These are phyloP conservation scores for Larimichthys crocea DNA, from an alignment of 2,113 vertebrate genomes.

Conservation along the genomic window DNA sequence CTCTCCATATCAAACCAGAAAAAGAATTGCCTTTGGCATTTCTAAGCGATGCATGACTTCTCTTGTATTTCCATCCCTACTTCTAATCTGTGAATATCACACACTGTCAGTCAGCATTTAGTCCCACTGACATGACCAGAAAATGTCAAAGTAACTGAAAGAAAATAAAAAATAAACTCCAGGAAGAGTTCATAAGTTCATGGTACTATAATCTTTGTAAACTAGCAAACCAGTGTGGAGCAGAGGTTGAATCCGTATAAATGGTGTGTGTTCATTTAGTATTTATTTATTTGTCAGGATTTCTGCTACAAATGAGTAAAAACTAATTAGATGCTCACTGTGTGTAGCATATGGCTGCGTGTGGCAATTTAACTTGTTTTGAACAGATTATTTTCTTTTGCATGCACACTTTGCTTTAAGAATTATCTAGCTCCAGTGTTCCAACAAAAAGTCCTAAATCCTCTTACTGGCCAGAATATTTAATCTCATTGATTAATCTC, in stretches of 20 bases:
- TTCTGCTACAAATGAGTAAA: background rate
- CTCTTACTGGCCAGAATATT: no score
- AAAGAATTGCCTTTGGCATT: conserved; percentile 71
- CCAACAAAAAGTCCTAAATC: no score
- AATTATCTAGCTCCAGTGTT: no score
- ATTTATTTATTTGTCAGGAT: background rate
- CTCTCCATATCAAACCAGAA: conserved; percentile 50
- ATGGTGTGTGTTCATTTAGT: background rate
- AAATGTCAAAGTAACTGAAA: conserved; percentile 51
- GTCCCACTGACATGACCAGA: conserved; percentile 44
- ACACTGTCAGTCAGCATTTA: conserved; percentile 69
- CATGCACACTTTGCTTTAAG: background rate
- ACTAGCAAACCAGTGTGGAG: background rate
- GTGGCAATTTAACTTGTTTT: background rate
- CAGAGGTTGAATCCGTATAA: background rate
- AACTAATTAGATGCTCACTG: background rate
- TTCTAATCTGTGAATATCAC: conserved; percentile 62
- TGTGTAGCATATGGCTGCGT: conserved; percentile 4
- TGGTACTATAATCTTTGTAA: background rate
- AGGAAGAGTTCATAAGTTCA: conserved; percentile 26
- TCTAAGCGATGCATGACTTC: conserved; percentile 75
- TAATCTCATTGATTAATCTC: no score
- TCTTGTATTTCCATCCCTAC: conserved; percentile 62
- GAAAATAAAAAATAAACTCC: conserved; percentile 41
- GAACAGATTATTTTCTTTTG: background rate